Evolutionary conservation across 1,140 invertebrate species (phyloP).

Genomic region (Drosophila sechellia): DNA sequence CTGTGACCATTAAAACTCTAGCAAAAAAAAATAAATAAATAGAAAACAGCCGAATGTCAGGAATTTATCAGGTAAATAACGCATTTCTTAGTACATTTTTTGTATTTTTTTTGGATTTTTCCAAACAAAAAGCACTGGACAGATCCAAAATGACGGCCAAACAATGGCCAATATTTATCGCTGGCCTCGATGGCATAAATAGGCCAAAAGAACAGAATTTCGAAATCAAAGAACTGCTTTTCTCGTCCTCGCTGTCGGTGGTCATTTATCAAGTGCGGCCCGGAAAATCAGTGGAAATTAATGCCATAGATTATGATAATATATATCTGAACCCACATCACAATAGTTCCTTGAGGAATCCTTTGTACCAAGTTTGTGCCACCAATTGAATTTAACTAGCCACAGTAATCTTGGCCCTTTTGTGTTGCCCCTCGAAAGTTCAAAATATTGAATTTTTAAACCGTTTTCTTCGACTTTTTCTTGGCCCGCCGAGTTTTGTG

Average conservation of each 20-base stretch:
- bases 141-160: conserved; percentile 14
- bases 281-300: conserved; percentile 10
- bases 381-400: conserved; percentile 2
- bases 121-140: not conserved
- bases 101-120: not conserved
- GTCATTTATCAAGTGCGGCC: conserved; percentile 22
- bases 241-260: not conserved
- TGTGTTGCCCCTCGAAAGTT: not conserved
- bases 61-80: conserved; percentile 46
- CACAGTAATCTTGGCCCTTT: too few relatives aligned
- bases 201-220: not conserved
- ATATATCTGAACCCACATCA: not conserved
- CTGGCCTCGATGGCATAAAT: conserved; percentile 30
- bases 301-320: conserved; percentile 23
- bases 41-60: conserved; percentile 5
- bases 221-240: conserved; percentile 23
- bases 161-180: conserved; percentile 43
- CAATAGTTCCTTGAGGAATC: not conserved
- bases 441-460: conserved; percentile 3
- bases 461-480: not conserved
- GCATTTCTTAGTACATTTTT: not conserved
- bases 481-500: conserved; percentile 10
- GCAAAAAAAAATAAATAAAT: conserved; percentile 11
- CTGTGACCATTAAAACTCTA: conserved; percentile 15
- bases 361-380: too few relatives aligned